Evolutionary conservation across 2,888 invertebrate genomes (phyloP).

Genomic region (Mamestra brassicae): DNA sequence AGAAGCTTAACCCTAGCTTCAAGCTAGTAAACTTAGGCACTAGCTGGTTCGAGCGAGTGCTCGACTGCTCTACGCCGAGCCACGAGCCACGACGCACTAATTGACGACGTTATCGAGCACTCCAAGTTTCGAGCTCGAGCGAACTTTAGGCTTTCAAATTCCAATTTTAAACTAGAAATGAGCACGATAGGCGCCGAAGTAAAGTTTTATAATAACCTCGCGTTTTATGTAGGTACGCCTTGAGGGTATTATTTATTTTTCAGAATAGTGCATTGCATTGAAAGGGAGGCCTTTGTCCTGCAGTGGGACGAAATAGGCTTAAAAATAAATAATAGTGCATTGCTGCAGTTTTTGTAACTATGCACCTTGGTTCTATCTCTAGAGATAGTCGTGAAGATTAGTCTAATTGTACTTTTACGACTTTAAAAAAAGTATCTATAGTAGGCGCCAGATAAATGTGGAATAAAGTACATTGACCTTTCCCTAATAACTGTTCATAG

Average conservation of each 20-base stretch:
- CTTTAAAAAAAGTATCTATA: conserved; percentile 20
- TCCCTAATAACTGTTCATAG: too few species aligned
- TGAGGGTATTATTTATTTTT: conserved; percentile 60
- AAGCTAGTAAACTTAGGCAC: conserved; percentile 65
- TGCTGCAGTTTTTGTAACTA: not conserved
- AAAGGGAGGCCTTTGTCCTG: too few species aligned
- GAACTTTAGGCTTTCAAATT: conserved; percentile 83
- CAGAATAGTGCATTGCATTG: conserved; percentile 30
- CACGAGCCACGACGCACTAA: conserved; percentile 80
- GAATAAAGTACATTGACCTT: too few species aligned
- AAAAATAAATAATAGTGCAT: conserved; percentile 15
- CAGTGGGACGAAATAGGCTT: too few species aligned
- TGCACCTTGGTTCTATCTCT: not conserved
- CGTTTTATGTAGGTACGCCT: conserved; percentile 63
- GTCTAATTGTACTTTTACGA: not conserved
- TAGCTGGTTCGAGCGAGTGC: conserved; percentile 61
- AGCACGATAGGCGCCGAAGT: conserved; percentile 70
- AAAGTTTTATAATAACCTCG: conserved; percentile 81
- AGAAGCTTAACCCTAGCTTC: conserved; percentile 62
- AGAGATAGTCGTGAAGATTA: not conserved
- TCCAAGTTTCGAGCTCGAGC: conserved; percentile 78
- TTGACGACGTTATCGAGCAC: conserved; percentile 86
- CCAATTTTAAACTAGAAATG: conserved; percentile 85
- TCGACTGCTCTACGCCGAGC: conserved; percentile 68
- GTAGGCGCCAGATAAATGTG: too few species aligned